These are phyloP conservation scores for Pocillopora grandis DNA, from an alignment of 92 coral and sea anemone genomes.

Conservation along the genomic window DNA sequence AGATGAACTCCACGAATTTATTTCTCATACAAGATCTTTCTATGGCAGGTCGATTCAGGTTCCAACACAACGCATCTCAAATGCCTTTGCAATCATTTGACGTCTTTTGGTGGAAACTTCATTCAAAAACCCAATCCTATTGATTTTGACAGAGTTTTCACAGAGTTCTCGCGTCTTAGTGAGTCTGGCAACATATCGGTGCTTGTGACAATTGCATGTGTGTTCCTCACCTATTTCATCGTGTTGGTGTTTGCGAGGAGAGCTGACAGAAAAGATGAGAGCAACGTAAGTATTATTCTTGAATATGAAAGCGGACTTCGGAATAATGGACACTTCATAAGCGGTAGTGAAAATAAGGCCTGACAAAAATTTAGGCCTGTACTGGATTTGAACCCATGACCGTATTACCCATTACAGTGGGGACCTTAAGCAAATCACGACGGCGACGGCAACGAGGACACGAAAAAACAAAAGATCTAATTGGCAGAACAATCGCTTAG, in stretches of 20 bases:
- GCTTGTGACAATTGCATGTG: slow-evolving; percentile 36
- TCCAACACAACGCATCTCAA: slow-evolving; percentile 28
- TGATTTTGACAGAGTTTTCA: slow-evolving; percentile 48
- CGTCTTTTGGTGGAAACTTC: slow-evolving; percentile 45
- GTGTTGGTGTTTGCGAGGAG: slow-evolving; percentile 34
- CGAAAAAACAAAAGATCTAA: too few species aligned
- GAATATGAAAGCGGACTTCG: too few species aligned
- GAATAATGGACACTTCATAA: too few species aligned
- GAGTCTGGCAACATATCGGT: slow-evolving; percentile 49
- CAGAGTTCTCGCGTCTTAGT: slow-evolving; percentile 28
- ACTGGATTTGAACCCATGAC: too few species aligned
- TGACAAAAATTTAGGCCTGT: too few species aligned
- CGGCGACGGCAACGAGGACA: too few species aligned
- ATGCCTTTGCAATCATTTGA: slow-evolving; percentile 42
- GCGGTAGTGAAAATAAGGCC: too few species aligned
- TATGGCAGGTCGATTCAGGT: slow-evolving; percentile 12
- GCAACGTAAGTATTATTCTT: slow-evolving; percentile 5
- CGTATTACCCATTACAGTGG: too few species aligned
- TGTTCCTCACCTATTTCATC: slow-evolving; percentile 26
- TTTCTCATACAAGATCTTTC: background rate
- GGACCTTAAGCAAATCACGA: too few species aligned
- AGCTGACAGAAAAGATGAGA: slow-evolving; percentile 36
- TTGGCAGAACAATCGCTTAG: too few species aligned
- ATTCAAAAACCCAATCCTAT: slow-evolving; percentile 42
- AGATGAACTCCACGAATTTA: too few species aligned